Base-by-base conservation (phyloP, 2,113 vertebrate genomes). In the Bufo bufo region DNA sequence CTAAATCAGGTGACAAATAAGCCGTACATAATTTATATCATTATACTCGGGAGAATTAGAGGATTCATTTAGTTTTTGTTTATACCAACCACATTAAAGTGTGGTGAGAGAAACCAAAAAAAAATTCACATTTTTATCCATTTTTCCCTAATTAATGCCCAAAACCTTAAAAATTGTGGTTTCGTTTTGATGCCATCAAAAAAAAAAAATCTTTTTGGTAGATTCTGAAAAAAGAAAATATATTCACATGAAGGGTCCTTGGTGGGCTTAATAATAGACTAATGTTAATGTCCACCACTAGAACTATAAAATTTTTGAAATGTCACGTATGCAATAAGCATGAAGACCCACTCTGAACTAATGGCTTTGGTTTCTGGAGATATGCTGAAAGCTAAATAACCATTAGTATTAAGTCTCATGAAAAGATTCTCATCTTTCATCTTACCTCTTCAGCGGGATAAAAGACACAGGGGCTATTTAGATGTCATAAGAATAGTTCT, bases 311-410 rank as follows among this genome's bases (percentile, higher is more conserved):
- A 79, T 78, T 66, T 77, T 54, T 78, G 45, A 78, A 63, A 89
- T 89, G 85, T 92, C 90, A 88, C 87, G 52, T 91, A 91, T 89
- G 91, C 92, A 92, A 77, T 91, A 93, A 93, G 90, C 91, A 91
- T 92, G 92, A 91, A 93, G 89, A 66, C 87, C 85, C 86, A 58
- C 61, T 23, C 84, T 59, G 89, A 82, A 88, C 90, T 93, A 92
- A 92, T 93, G 92, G 92, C 91, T 90, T 90, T 91, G 92, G 86
- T 92, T 94, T 93, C 43, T 91, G 91, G 91, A 91, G 91, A 86
- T 59, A 93, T 92, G 90, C 92, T 93, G 92, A 94, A 93, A 93
- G 92, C 92, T 92, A 93, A 94, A 93, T 94, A 93, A 93, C 92
- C 92, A 92, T 91, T 91, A 92, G 91, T 92, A 92, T 93, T 93